These are phyloP conservation scores for Pogonophryne albipinna DNA, from an alignment of 2,797 vertebrate species.

Conservation along the genomic window DNA sequence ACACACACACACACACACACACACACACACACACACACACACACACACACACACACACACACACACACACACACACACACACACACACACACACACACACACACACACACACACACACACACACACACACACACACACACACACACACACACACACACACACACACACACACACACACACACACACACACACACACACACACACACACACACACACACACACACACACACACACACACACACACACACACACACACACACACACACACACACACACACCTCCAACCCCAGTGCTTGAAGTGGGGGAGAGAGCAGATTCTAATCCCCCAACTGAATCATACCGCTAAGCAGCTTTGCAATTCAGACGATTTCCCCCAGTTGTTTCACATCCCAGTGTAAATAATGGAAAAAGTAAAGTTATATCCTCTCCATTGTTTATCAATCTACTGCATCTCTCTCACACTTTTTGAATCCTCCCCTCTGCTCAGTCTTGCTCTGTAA, in stretches of 20 bases:
- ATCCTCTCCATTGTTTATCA: slow-evolving; percentile 50
- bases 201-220: slow-evolving; percentile 15
- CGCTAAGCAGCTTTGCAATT: slow-evolving; percentile 83
- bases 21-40: slow-evolving; percentile 7
- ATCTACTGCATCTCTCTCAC: slow-evolving; percentile 45
- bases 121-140: slow-evolving; percentile 47
- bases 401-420: slow-evolving; percentile 59
- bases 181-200: slow-evolving; percentile 32
- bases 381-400: slow-evolving; percentile 67
- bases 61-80: slow-evolving; percentile 17
- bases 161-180: slow-evolving; percentile 34
- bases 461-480: slow-evolving; percentile 33
- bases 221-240: slow-evolving; percentile 8
- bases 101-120: slow-evolving; percentile 27
- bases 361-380: slow-evolving; percentile 31
- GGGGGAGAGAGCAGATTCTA: slow-evolving; percentile 79
- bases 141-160: slow-evolving; percentile 35
- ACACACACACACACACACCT: slow-evolving; percentile 21
- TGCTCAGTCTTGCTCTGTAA: slow-evolving; percentile 35
- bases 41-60: slow-evolving; percentile 34
- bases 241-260: slow-evolving; percentile 31
- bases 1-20: slow-evolving; percentile 18
- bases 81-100: slow-evolving; percentile 21
- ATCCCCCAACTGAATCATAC: slow-evolving; percentile 77
- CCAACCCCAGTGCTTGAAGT: slow-evolving; percentile 69